These are phyloP conservation scores for Poecilia gillii DNA, from an alignment of 2,797 vertebrate species.

Conservation along the genomic window DNA sequence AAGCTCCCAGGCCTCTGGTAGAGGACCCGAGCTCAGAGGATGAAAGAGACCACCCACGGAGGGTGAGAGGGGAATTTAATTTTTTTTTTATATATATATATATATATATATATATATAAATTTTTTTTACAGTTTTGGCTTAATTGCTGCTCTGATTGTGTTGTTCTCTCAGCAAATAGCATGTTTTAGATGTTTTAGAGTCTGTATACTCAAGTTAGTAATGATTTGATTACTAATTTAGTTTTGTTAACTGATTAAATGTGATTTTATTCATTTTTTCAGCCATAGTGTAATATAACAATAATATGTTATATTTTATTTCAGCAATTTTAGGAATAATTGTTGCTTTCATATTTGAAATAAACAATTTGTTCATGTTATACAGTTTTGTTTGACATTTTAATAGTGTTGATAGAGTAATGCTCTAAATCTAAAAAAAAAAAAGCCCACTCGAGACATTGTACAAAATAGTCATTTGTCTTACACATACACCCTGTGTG, in stretches of 20 bases:
- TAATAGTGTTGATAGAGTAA: background rate
- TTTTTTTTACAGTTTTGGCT: background rate
- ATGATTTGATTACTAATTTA: background rate
- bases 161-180: background rate
- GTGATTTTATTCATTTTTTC: background rate
- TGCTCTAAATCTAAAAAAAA: background rate
- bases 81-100: background rate
- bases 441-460: conserved; percentile 19
- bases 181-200: background rate
- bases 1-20: no score
- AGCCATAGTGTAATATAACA: background rate
- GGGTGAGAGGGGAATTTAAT: no score
- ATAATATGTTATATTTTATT: background rate
- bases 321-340: background rate
- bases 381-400: background rate
- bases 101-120: no score
- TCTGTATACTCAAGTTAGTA: no score
- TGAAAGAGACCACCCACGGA: no score
- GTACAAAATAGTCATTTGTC: conserved; percentile 30
- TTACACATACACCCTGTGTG: conserved; percentile 22
- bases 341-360: background rate
- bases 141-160: background rate
- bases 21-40: no score
- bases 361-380: background rate
- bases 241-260: background rate